Evolutionary conservation across 2,888 invertebrate species (phyloP).

Genomic region (Andrena flavipes): DNA sequence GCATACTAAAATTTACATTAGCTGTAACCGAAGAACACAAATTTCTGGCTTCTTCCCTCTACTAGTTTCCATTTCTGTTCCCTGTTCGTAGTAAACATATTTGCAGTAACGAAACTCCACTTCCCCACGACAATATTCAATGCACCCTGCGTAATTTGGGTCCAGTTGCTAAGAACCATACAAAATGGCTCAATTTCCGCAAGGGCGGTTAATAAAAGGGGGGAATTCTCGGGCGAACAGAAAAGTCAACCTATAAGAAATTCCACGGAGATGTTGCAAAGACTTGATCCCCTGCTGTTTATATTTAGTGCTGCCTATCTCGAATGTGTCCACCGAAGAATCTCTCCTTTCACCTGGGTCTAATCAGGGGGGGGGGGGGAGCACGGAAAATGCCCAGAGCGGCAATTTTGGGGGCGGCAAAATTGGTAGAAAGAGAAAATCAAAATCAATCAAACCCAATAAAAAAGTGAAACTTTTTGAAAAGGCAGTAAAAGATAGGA

Average conservation of each 20-base stretch:
- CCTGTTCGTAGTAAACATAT: neutral
- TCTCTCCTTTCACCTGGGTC: no score
- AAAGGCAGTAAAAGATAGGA: no score
- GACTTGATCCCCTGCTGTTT: constrained; percentile 57
- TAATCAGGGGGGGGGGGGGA: no score
- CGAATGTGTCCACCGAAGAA: constrained; percentile 33
- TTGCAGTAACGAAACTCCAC: neutral
- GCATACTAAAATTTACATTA: neutral
- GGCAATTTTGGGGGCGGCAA: no score
- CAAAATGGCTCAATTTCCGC: neutral
- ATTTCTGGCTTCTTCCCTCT: neutral
- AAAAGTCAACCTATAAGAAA: constrained; percentile 50
- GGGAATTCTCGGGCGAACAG: constrained; percentile 30
- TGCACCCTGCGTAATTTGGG: neutral
- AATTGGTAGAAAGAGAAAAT: no score
- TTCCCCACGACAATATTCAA: neutral
- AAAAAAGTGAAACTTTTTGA: no score
- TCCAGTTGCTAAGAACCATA: neutral
- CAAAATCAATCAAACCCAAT: no score
- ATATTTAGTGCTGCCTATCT: constrained; percentile 75
- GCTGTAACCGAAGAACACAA: neutral
- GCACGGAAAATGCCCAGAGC: no score
- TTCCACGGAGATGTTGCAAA: constrained; percentile 43
- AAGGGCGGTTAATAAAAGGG: neutral
- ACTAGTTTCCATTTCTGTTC: neutral